Conservation (phyloP, 2,797 vertebrate genomes). For the Rhodeus uyekii region DNA sequence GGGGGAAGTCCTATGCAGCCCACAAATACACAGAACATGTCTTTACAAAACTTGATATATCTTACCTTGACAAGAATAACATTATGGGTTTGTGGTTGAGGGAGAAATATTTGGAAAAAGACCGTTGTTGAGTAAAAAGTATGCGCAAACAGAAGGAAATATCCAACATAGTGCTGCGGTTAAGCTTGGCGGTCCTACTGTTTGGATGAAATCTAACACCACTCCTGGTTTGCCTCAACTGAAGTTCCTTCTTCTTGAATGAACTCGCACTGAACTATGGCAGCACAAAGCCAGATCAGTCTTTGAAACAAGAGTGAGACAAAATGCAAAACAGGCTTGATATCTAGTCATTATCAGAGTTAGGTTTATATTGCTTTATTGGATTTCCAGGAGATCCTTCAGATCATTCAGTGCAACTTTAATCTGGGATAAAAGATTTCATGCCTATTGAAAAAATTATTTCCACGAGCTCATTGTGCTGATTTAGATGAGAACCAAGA, state of each 20-base stretch:
- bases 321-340: not conserved
- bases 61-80: constrained; percentile 2
- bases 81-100: not conserved
- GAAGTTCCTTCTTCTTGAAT: not conserved
- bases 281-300: not conserved
- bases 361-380: constrained; percentile 22
- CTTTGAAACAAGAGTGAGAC: constrained; percentile 13
- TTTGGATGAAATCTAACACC: constrained; percentile 15
- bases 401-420: not conserved
- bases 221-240: not conserved
- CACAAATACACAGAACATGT: too few species aligned
- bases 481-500: not conserved
- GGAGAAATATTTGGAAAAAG: not conserved
- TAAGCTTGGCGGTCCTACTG: constrained; percentile 3
- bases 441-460: not conserved
- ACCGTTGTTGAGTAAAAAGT: constrained; percentile 10
- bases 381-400: not conserved
- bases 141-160: not conserved
- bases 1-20: not conserved
- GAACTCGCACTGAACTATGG: not conserved
- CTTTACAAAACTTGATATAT: not conserved
- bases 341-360: not conserved
- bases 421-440: not conserved
- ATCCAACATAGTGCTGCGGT: constrained; percentile 20
- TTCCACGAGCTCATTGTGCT: not conserved